phyloP scores from a whole-genome alignment of 2,888 invertebrate genomes.

The Clusia tigrina region DNA sequence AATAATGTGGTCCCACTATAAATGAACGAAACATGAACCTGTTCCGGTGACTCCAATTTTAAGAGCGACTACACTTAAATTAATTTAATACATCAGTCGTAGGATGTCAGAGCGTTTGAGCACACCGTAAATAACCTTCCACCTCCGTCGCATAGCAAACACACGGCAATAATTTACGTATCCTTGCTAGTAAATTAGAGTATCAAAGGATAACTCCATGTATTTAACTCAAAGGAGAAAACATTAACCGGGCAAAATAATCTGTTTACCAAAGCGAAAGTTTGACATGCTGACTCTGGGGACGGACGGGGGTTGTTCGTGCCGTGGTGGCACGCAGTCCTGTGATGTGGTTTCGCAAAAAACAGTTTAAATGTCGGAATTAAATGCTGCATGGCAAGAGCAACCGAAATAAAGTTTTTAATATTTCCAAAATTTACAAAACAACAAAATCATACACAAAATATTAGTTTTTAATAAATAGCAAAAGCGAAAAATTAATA shows the following conservation, averaged over 20 bases:
- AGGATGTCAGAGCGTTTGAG: too few relatives aligned
- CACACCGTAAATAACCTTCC: too few relatives aligned
- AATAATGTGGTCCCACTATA: too few relatives aligned
- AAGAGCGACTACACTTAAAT: too few relatives aligned
- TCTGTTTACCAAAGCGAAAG: conserved; percentile 17
- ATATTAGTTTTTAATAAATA: background rate
- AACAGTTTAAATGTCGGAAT: background rate
- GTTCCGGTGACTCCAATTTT: too few relatives aligned
- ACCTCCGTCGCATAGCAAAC: background rate
- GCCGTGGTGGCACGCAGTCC: background rate
- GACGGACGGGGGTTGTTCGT: background rate
- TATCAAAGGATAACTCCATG: conserved; percentile 53
- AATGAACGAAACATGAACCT: too few relatives aligned
- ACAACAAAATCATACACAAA: background rate
- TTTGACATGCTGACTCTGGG: conserved; percentile 14
- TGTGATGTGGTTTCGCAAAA: conserved; percentile 1
- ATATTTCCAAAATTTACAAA: background rate
- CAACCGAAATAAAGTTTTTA: too few relatives aligned
- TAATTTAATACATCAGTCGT: too few relatives aligned
- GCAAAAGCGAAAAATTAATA: conserved; percentile 6
- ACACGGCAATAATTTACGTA: conserved; percentile 48
- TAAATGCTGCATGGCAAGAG: too few relatives aligned
- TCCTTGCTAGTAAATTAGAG: conserved; percentile 51
- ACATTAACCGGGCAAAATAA: conserved; percentile 11
- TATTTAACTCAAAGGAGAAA: conserved; percentile 23